Percentiles rank a stretch among this genome's conserved stretches.
phyloP scores from a whole-genome alignment of 2,797 vertebrate genomes.

The Podargus strigoides region DNA sequence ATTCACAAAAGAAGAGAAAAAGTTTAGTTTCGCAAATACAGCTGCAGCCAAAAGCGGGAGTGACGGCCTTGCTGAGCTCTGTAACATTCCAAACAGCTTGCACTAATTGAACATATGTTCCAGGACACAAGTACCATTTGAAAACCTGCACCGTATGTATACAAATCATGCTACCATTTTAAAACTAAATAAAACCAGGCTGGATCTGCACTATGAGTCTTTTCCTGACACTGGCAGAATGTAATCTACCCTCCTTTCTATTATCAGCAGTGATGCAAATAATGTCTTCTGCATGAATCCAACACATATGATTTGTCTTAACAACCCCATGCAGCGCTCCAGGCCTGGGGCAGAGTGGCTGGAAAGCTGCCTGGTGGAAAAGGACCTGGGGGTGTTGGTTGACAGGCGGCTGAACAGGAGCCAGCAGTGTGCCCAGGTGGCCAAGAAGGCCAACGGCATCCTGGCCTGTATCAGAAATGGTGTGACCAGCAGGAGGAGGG shows the following conservation, averaged over 20 bases:
- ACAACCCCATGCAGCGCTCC: too few species aligned
- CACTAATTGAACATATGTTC: rapidly evolving
- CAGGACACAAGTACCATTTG: neutral
- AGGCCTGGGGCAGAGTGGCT: too few species aligned
- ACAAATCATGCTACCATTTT: neutral
- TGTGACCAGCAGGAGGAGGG: too few species aligned
- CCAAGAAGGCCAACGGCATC: too few species aligned
- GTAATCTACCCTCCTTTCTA: neutral
- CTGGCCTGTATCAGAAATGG: too few species aligned
- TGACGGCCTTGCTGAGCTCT: neutral
- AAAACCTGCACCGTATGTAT: neutral
- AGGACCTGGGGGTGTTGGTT: too few species aligned
- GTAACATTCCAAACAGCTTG: rapidly evolving
- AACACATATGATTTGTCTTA: rapidly evolving
- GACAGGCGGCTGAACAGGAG: too few species aligned
- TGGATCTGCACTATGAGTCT: neutral
- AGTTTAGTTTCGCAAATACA: neutral
- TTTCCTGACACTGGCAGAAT: neutral
- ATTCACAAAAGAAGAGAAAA: too few species aligned
- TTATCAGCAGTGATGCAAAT: neutral
- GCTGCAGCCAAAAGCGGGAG: neutral
- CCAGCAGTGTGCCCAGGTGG: too few species aligned
- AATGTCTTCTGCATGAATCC: neutral
- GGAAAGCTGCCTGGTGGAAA: too few species aligned
- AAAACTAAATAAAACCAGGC: neutral